Evolutionary conservation across 2,888 invertebrate genomes (phyloP).

Genomic region (Netelia virgata): DNA sequence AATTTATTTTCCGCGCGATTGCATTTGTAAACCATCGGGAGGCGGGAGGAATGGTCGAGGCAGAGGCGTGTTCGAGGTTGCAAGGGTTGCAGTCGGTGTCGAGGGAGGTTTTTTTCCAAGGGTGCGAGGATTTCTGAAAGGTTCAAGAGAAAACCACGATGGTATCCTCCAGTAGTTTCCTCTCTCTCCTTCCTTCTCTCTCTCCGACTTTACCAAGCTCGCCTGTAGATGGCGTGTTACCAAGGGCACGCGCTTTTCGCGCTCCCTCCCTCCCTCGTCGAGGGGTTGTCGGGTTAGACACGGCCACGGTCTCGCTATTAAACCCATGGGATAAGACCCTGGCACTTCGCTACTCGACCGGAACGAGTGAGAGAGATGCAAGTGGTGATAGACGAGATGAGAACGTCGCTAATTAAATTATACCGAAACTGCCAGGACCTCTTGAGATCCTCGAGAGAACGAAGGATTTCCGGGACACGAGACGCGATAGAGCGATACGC

Average conservation of each 20-base stretch:
- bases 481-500: slow-evolving; percentile 13
- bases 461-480: slow-evolving; percentile 49
- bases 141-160: slow-evolving; percentile 60
- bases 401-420: slow-evolving; percentile 81
- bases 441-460: slow-evolving; percentile 15
- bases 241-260: slow-evolving; percentile 43
- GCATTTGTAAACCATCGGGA: slow-evolving; percentile 32
- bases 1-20: slow-evolving; percentile 54
- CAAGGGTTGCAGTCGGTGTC: slow-evolving; percentile 14
- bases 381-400: slow-evolving; percentile 8
- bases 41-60: background rate
- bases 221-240: slow-evolving; percentile 16
- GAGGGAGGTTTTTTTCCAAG: slow-evolving; percentile 39
- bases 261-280: background rate
- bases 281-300: slow-evolving; percentile 73
- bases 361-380: slow-evolving; percentile 17
- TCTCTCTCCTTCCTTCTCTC: slow-evolving; percentile 36
- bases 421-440: slow-evolving; percentile 75
- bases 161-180: slow-evolving; percentile 11
- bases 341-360: slow-evolving; percentile 78
- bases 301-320: slow-evolving; percentile 80
- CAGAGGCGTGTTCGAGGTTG: background rate
- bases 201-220: slow-evolving; percentile 30
- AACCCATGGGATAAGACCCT: slow-evolving; percentile 81
- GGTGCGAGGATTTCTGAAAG: slow-evolving; percentile 68